Percentiles rank a stretch among this genome's conserved stretches.
phyloP scores from a whole-genome alignment of 2,797 vertebrate species.

The Acanthis flammea region DNA sequence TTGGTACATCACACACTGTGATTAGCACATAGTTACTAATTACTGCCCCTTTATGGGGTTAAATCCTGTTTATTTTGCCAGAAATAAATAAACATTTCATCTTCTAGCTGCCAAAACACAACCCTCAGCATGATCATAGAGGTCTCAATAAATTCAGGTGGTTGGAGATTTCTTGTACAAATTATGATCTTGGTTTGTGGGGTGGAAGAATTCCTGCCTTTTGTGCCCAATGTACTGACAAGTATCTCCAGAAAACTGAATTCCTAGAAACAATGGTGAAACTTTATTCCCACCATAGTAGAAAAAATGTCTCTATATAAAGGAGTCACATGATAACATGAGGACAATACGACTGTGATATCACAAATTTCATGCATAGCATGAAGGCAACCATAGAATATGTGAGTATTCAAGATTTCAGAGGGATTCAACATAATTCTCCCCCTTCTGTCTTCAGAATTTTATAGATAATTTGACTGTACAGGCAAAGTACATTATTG shows the following conservation, averaged over 20 bases:
- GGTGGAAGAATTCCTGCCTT: background rate
- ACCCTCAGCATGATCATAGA: background rate
- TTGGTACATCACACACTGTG: background rate
- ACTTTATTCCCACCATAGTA: background rate
- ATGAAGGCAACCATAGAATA: background rate
- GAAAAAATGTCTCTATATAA: background rate
- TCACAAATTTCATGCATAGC: background rate
- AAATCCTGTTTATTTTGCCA: background rate
- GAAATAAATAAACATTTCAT: background rate
- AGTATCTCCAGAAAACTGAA: background rate
- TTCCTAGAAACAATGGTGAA: background rate
- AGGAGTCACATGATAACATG: background rate
- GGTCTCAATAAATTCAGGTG: background rate
- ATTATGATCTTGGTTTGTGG: background rate
- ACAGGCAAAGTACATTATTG: background rate
- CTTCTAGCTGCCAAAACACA: background rate
- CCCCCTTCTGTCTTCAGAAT: background rate
- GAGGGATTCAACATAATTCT: background rate
- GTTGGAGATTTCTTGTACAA: background rate
- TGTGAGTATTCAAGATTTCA: background rate
- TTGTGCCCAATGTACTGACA: background rate
- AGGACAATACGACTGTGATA: rapidly evolving
- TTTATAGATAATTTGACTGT: background rate
- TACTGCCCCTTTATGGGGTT: background rate
- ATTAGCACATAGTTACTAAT: background rate